Evolutionary conservation across 2,113 vertebrate species (phyloP), one percentile per base, ranked within the genome.

Genomic region (Oplegnathus fasciatus): DNA sequence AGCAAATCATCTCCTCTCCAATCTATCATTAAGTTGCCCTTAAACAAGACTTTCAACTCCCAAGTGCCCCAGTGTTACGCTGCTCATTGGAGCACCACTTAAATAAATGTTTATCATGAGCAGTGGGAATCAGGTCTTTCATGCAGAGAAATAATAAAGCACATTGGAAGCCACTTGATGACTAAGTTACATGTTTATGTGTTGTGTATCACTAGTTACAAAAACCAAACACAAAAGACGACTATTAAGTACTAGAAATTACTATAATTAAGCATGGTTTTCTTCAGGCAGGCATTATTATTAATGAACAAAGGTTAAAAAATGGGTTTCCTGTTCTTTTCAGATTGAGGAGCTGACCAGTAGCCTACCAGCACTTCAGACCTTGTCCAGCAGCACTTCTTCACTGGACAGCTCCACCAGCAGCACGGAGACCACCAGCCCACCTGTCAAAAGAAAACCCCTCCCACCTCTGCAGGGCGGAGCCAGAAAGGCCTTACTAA

Each of bases 261-360:
- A 44, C 10, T 69, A 18, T 34, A 1, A 48, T 48, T 26, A 18
- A 50, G 54, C 70, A 50, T 42, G 8, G 7, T 70, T 2, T 15
- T 46, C 22, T 32, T 48, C 40, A 60, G 13, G 28, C 52, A 32
- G 60, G 60, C 13, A 28, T 24, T 58, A 17, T 17, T 22, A 60
- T 24, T n/a, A 60, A 28, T 52, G 52, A 42, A 54, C 30, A 54
- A 42, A 28, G 6, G 11, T 54, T 20, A 5, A 14, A 72, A 30
- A 30, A 13, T 26, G 11, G 24, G 14, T 40, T 22, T 85, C 20
- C 9, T 68, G 7, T 13, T 13, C 2, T n/a, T 34, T 65, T 6
- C 92, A 99, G 98, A 99, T 99, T 60, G 98, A 99, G 85, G 98
- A 99, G 91, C 78, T 99, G 89, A 99, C 98, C 60, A 98, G 97